phyloP scores from a whole-genome alignment of 2,888 invertebrate genomes.

The Andrena hattorfiana region DNA sequence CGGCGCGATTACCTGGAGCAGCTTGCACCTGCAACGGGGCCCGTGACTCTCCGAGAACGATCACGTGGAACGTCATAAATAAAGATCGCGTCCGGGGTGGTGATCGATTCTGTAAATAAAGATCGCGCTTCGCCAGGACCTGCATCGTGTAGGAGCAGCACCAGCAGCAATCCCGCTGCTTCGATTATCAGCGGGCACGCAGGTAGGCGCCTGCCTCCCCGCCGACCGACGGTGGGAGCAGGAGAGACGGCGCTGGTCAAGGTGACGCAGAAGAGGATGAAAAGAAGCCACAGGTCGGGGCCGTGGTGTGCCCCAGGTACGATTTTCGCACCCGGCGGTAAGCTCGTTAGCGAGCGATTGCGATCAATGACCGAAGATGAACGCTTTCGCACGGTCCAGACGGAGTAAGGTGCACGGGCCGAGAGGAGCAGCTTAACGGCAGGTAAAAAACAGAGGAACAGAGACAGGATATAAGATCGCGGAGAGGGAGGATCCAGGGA shows the following conservation, averaged over 20 bases:
- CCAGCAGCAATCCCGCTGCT: conserved; percentile 44
- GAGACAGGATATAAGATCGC: conserved; percentile 1
- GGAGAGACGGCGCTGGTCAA: conserved; percentile 24
- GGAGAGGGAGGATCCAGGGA: conserved; percentile 40
- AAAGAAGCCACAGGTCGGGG: conserved; percentile 58
- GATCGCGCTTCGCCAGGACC: conserved; percentile 47
- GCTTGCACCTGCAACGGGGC: conserved; percentile 44
- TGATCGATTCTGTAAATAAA: conserved; percentile 73
- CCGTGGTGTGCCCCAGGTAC: conserved; percentile 69
- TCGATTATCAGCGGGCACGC: conserved; percentile 70
- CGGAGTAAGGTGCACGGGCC: conserved; percentile 45
- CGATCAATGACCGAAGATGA: conserved; percentile 84
- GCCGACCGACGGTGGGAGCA: conserved; percentile 30
- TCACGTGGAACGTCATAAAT: conserved; percentile 61
- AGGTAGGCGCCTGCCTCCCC: conserved; percentile 50
- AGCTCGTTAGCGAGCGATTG: conserved; percentile 83
- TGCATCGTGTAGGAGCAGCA: conserved; percentile 8
- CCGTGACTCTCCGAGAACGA: not conserved
- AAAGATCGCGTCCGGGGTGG: conserved; percentile 55
- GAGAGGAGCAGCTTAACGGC: conserved; percentile 19
- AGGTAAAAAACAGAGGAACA: conserved; percentile 52
- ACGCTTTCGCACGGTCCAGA: conserved; percentile 79
- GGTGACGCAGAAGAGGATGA: conserved; percentile 40
- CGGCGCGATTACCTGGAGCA: conserved; percentile 37
- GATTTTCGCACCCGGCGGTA: conserved; percentile 82